Conservation (phyloP, 2,113 vertebrate genomes). For the Psilopsiagon aymara region DNA sequence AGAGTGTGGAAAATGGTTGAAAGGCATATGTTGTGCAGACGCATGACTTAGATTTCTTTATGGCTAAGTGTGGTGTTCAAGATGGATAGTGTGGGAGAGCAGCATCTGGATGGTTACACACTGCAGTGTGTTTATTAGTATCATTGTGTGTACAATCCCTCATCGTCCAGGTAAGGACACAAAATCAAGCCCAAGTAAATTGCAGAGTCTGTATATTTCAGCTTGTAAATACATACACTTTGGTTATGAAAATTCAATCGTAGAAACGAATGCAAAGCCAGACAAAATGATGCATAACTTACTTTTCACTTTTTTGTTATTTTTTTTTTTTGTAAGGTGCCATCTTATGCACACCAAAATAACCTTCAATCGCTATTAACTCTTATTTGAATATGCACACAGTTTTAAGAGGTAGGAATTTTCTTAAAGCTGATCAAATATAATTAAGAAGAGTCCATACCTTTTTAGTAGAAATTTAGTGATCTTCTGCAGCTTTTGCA, state of each 20-base stretch:
- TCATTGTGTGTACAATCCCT: neutral
- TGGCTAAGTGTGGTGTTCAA: neutral
- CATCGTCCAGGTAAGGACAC: neutral
- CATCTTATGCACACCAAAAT: neutral
- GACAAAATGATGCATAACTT: neutral
- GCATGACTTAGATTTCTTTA: neutral
- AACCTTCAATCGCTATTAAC: neutral
- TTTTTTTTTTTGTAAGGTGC: neutral
- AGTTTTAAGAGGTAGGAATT: neutral
- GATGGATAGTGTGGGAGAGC: neutral
- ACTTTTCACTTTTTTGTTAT: neutral
- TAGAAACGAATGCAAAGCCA: neutral
- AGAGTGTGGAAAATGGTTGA: neutral
- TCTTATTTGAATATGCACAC: neutral
- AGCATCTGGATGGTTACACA: neutral
- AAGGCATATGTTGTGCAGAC: constrained; percentile 29
- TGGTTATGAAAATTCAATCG: neutral
- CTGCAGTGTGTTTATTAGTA: neutral
- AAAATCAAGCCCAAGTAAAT: neutral
- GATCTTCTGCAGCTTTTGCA: neutral
- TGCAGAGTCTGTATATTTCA: no score
- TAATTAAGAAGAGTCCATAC: neutral
- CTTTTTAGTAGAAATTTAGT: neutral
- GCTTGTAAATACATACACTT: neutral
- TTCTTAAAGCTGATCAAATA: neutral